A percentile compares a stretch with the other conserved stretches of the same genome.
These are phyloP conservation scores for Cromileptes altivelis DNA, from an alignment of 2,113 vertebrate genomes.

Conservation along the genomic window DNA sequence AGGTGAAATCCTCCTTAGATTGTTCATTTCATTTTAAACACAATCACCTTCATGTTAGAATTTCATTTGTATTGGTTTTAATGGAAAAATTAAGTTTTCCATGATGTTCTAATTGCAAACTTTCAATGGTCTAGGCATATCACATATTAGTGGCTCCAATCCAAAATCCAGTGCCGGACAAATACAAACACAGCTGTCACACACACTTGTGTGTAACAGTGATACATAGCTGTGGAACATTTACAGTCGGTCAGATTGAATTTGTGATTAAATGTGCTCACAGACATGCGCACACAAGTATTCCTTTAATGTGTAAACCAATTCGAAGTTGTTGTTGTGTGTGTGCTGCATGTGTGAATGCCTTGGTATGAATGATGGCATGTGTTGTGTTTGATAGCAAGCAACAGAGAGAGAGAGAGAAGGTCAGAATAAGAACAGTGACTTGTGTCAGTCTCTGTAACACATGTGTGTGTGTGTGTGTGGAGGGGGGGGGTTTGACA, in stretches of 20 bases:
- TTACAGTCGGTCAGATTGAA: no score
- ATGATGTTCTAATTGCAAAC: no score
- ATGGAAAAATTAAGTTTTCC: no score
- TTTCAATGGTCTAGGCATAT: no score
- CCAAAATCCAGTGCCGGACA: not conserved
- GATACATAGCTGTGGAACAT: no score
- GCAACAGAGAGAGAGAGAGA: not conserved
- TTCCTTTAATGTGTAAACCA: slow-evolving; percentile 1
- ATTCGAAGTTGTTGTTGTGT: not conserved
- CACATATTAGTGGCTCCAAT: not conserved
- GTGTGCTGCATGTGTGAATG: slow-evolving; percentile 9
- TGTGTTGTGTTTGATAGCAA: slow-evolving; percentile 23
- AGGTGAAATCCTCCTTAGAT: no score
- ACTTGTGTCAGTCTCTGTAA: slow-evolving; percentile 1
- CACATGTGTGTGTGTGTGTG: no score
- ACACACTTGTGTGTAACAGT: no score
- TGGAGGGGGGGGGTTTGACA: slow-evolving; percentile 3
- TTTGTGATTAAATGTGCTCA: not conserved
- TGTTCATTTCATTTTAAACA: no score
- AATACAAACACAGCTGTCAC: not conserved
- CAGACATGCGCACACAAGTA: slow-evolving; percentile 6
- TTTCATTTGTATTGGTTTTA: no score
- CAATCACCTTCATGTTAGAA: no score
- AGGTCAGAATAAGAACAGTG: not conserved
- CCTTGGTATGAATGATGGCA: slow-evolving; percentile 6